Evolutionary conservation across 2,888 invertebrate species (phyloP), one percentile per base, ranked within the genome.

Genomic region (Esperia sulphurella): DNA sequence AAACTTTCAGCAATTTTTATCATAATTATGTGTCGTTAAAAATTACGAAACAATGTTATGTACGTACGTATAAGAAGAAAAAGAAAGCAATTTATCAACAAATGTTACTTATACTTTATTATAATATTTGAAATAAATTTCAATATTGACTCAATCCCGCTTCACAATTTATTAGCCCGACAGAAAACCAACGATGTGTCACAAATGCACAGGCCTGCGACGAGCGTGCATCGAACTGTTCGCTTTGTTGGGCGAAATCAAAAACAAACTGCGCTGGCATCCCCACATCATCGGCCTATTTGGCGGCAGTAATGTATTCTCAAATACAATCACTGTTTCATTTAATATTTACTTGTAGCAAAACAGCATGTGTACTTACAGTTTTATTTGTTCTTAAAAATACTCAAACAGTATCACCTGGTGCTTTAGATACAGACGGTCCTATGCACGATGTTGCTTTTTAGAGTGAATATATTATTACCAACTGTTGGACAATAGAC

Each of bases 211-310:
- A 58, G 53, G 58, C 52, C 65, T 65, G 67, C 66, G 68, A 68
- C 71, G 59, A 65, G 63, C 66, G 61, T 60, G 61, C 68, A 64
- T 69, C 62, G 59, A 61, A 63, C 66, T 58, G 66, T 61, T 54
- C 75, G 75, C 75, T 78, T 82, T 82, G 79, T 77, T 75, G 75
- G 65, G 66, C 71, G 63, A 70, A 82, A 81, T 81, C 78, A 75
- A 76, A 79, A 81, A 83, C 76, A 78, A 79, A 78, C 71, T 48
- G 45, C 45, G 21, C 41, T 21, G 29, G 13, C 43, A 14, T 41
- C 37, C 37, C 37, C n/a, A 44, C 44, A 41, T 40, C 48, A 54
- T 40, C 49, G 53, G 21, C 37, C 45, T 53, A 53, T 59, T 54
- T 55, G 44, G 21, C n/a, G 12, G 30, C 45, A 14, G 28, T 40